Evolutionary conservation across 1,140 invertebrate species (phyloP).

Genomic region (Drosophila nannoptera): DNA sequence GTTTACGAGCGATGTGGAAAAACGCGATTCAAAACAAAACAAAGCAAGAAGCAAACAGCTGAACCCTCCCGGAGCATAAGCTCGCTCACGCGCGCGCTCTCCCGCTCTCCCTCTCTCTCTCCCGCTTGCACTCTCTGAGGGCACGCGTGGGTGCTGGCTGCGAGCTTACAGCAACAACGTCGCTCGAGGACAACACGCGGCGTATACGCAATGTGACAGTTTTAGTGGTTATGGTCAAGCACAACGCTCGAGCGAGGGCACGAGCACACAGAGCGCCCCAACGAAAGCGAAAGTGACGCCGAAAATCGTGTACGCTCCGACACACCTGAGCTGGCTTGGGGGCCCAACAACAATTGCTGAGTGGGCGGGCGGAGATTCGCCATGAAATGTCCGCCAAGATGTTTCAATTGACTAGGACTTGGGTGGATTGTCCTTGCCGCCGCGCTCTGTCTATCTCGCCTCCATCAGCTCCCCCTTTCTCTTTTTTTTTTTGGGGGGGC

Average conservation of each 20-base stretch:
- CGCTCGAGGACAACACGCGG: slow-evolving; percentile 71
- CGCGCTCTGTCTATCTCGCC: background rate
- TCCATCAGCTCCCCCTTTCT: too few species aligned
- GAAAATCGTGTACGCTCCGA: slow-evolving; percentile 37
- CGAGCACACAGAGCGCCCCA: slow-evolving; percentile 22
- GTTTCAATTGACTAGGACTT: slow-evolving; percentile 31
- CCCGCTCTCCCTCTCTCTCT: too few species aligned
- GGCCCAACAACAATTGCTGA: slow-evolving; percentile 6
- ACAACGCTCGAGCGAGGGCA: slow-evolving; percentile 71
- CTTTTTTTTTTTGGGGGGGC: background rate
- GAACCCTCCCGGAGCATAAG: background rate
- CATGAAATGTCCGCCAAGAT: slow-evolving; percentile 56
- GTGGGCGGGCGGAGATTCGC: slow-evolving; percentile 26
- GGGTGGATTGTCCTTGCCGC: background rate
- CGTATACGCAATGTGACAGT: slow-evolving; percentile 75
- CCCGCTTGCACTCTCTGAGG: slow-evolving; percentile 16
- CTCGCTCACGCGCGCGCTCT: too few species aligned
- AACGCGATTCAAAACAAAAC: slow-evolving; percentile 72
- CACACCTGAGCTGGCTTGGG: slow-evolving; percentile 55
- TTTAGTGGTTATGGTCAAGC: slow-evolving; percentile 77
- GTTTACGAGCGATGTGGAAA: slow-evolving; percentile 34
- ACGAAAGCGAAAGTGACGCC: slow-evolving; percentile 63
- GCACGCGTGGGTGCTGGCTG: slow-evolving; percentile 47
- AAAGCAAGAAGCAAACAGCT: slow-evolving; percentile 67
- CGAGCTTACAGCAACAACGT: slow-evolving; percentile 48